Evolutionary conservation across 2,113 vertebrate genomes (phyloP), one percentile per base, ranked within the genome.

Genomic region (Geococcyx californianus): DNA sequence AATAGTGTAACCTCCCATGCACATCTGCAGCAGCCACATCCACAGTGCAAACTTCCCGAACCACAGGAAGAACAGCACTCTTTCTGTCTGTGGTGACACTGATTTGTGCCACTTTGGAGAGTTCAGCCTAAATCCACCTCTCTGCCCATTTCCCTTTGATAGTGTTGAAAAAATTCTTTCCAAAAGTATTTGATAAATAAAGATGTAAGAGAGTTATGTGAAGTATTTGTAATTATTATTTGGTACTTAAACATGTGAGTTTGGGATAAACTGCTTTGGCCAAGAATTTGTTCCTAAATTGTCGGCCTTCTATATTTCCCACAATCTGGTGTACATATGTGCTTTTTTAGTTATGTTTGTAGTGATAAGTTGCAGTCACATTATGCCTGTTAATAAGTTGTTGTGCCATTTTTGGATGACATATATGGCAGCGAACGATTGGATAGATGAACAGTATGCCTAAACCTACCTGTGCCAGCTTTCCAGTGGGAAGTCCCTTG

Each of bases 401-500:
- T 69, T 72, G 62, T 84, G 87, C 62, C 67, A 77, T 45, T 89
- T 95, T 88, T 74, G 36, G 42, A 11, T 45, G 69, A 87, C 60
- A 90, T n/a, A 20, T 54, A 28, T 59, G 73, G 60, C 69, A 93
- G 92, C 23, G 76, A 93, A 84, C 51, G 29, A 87, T 24, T 59
- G 58, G 16, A n/a, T n/a, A 44, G 63, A 77, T 38, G 40, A 77
- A 87, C 54, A 91, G 67, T 52, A 38, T 89, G 75, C 62, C 42
- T 59, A 60, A 95, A 67, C 66, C 81, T 90, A 49, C 75, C 84
- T 79, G 62, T 25, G 84, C 70, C 87, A 93, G 86, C 79, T 93
- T 96, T 90, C 64, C 52, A 79, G 89, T 93, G 44, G 86, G 90
- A 97, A 90, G 92, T 75, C n/a, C 75, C 86, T 95, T 94, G 72